Base-by-base conservation (phyloP, 2,888 invertebrate species). In the Dolomedes plantarius region DNA sequence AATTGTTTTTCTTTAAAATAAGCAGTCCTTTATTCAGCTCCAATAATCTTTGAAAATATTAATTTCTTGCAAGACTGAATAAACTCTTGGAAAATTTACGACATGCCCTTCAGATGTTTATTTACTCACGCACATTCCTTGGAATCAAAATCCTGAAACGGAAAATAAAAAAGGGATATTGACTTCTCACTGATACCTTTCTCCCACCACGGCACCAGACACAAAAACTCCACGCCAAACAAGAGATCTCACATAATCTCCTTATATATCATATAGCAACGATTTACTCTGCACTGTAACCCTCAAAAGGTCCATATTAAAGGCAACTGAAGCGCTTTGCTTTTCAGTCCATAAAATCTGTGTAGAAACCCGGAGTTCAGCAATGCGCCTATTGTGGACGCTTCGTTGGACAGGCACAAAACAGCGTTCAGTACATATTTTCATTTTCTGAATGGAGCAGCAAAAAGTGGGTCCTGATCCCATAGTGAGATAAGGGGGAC, bases 301-400 rank as follows among this genome's bases (percentile, higher is more conserved):
- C 69, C 50, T 56, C 67, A 31, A 67, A 46, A 36, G 36, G 65
- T 46, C n/a, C 9, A 19, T 31, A 46, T 56, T 77, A 56, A 77
- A 69, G 16, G 16, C 23, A 16, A 13, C 9, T 62, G 67, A 76
- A 76, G 46, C 31, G 29, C 27, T 75, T 50, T 31, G 28, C 71
- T 41, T 19, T 69, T 62, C 78, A 71, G 64, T 71, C 71, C 71
- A 78, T 78, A 78, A 78, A 78, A 78, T 64, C 78, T 28, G 78
- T 41, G 32, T 46, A 62, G 65, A 1, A 65, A 36, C n/a, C 32
- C 62, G 29, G 41, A 9, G 29, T 64, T 29, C 19, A 23, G n/a
- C n/a, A 29, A 39, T 29, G 75, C 28, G 41, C 5, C 75, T 5
- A 77, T 77, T 77, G 77, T 77, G 36, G 27, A 28, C 56, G 77